Percentiles rank a stretch among this genome's conserved stretches.
Evolutionary conservation across 2,888 invertebrate genomes (phyloP).

Genomic region (Apocheima hispidaria): DNA sequence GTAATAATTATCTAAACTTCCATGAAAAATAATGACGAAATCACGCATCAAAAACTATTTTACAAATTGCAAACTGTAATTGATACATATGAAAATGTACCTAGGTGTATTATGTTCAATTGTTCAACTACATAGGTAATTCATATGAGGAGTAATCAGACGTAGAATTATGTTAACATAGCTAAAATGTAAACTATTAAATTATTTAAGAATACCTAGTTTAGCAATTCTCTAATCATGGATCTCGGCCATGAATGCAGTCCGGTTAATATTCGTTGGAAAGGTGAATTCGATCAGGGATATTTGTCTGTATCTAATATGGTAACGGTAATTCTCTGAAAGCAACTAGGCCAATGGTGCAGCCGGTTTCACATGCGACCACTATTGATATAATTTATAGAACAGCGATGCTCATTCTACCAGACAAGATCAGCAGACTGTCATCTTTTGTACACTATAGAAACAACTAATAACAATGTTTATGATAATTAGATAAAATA

Average conservation of each 20-base stretch:
- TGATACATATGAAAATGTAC: slow-evolving; percentile 2
- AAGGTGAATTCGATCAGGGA: neutral
- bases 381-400: too few relatives aligned
- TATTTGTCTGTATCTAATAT: neutral
- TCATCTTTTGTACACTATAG: too few relatives aligned
- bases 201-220: neutral
- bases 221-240: neutral
- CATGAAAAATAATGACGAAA: slow-evolving; percentile 28
- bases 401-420: too few relatives aligned
- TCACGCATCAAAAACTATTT: slow-evolving; percentile 11
- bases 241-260: neutral
- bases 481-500: too few relatives aligned
- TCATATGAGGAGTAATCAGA: neutral
- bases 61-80: slow-evolving; percentile 5
- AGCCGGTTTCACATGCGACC: neutral
- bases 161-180: neutral
- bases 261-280: neutral
- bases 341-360: neutral
- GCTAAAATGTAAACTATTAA: neutral
- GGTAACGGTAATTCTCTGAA: neutral
- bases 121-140: neutral
- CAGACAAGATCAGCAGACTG: too few relatives aligned
- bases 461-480: too few relatives aligned
- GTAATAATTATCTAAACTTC: slow-evolving; percentile 37
- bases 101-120: slow-evolving; percentile 2